Conservation (phyloP, 2,888 invertebrate species). For the Pyrochroa serraticornis region DNA sequence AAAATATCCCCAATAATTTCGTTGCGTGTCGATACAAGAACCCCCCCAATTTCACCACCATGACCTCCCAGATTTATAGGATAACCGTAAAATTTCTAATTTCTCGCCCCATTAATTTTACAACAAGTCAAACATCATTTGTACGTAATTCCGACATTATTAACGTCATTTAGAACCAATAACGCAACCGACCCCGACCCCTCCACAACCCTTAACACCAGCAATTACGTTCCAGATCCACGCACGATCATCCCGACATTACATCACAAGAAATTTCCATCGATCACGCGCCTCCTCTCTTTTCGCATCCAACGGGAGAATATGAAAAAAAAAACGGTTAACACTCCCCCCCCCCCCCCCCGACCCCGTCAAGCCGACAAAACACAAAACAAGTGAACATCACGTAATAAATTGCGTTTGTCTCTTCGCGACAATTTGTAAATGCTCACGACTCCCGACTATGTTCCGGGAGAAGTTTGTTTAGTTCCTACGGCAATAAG, state of each 20-base stretch:
- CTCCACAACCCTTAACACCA: constrained; percentile 26
- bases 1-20: constrained; percentile 8
- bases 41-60: background rate
- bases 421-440: constrained; percentile 40
- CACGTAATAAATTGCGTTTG: constrained; percentile 44
- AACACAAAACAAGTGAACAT: constrained; percentile 30
- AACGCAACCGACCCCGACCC: constrained; percentile 33
- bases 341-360: too few species aligned
- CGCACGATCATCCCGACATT: constrained; percentile 45
- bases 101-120: constrained; percentile 47
- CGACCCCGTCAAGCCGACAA: too few species aligned
- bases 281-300: too few species aligned
- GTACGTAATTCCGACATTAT: constrained; percentile 45
- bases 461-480: background rate
- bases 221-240: constrained; percentile 44
- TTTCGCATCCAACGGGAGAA: too few species aligned
- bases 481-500: too few species aligned
- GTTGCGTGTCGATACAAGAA: constrained; percentile 24
- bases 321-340: too few species aligned
- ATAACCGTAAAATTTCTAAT: constrained; percentile 49
- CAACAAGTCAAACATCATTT: constrained; percentile 48
- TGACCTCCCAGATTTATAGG: constrained; percentile 36
- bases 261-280: too few species aligned
- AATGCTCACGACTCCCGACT: constrained; percentile 30
- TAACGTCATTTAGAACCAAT: constrained; percentile 45